A percentile compares a stretch with the other conserved stretches of the same genome.
Conservation (phyloP, 2,113 vertebrate species). For the Asarcornis scutulata region DNA sequence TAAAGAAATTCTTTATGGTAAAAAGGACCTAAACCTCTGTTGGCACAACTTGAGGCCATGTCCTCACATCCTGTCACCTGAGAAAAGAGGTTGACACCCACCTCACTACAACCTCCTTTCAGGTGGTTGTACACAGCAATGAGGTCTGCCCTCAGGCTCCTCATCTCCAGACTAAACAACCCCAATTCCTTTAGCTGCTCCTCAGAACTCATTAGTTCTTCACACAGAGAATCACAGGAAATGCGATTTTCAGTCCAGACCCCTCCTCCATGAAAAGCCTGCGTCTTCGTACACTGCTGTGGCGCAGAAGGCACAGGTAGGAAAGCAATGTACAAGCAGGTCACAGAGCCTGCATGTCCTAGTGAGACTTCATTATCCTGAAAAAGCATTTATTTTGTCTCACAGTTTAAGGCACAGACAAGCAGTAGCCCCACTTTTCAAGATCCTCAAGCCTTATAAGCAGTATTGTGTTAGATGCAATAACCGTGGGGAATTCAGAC, state of each 20-base stretch:
- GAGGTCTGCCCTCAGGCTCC: neutral
- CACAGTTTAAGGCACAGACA: neutral
- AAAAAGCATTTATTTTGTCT: neutral
- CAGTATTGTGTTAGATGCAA: neutral
- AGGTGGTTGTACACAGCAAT: neutral
- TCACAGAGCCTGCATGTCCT: neutral
- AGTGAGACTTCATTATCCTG: neutral
- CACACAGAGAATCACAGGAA: neutral
- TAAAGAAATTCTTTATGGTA: neutral
- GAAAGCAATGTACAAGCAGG: neutral
- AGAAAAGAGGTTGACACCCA: neutral
- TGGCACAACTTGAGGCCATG: neutral
- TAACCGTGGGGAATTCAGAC: neutral
- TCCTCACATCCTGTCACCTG: too few species aligned
- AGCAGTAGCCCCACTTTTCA: neutral
- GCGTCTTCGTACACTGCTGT: rapidly evolving
- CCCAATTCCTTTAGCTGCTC: neutral
- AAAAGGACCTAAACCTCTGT: neutral
- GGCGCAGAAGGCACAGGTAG: neutral
- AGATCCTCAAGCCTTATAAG: neutral
- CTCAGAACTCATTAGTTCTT: neutral
- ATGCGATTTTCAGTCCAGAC: neutral
- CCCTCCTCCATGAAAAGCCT: neutral
- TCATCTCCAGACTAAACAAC: neutral
- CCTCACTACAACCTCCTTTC: neutral